A percentile compares a stretch with the other conserved stretches of the same genome.
These are phyloP conservation scores for Crocidura indochinensis DNA, from an alignment of 2,797 vertebrate genomes.

Conservation along the genomic window DNA sequence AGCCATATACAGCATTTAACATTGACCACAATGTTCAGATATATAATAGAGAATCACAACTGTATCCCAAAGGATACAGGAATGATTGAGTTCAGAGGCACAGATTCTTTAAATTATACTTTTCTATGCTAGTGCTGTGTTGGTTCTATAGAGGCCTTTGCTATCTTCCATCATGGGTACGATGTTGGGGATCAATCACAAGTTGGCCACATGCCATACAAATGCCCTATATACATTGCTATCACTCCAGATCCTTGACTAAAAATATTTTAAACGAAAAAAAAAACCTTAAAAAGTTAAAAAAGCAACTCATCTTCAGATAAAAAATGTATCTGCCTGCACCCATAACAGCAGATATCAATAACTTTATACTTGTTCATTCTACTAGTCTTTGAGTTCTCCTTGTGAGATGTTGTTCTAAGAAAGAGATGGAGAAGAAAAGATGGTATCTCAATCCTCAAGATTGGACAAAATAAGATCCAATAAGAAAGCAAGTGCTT, in stretches of 20 bases:
- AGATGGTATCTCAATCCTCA: not conserved
- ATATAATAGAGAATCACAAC: not conserved
- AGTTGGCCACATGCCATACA: no score
- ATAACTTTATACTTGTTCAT: not conserved
- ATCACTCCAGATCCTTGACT: no score
- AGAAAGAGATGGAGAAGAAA: not conserved
- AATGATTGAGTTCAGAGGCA: not conserved
- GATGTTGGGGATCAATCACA: no score
- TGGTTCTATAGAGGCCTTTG: rapidly evolving
- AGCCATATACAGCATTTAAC: not conserved
- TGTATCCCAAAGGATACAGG: not conserved
- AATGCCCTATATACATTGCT: no score
- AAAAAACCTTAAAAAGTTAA: no score
- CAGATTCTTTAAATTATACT: not conserved
- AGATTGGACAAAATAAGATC: not conserved
- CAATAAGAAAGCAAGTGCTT: not conserved
- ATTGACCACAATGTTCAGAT: not conserved
- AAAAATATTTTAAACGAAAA: no score
- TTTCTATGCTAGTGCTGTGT: rapidly evolving
- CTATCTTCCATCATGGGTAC: not conserved
- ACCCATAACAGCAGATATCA: no score
- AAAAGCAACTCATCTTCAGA: no score
- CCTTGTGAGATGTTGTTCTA: not conserved
- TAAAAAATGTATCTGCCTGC: no score
- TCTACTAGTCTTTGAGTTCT: not conserved